Base-by-base conservation (phyloP, 2,888 invertebrate genomes). In the Prenolepis imparis region DNA sequence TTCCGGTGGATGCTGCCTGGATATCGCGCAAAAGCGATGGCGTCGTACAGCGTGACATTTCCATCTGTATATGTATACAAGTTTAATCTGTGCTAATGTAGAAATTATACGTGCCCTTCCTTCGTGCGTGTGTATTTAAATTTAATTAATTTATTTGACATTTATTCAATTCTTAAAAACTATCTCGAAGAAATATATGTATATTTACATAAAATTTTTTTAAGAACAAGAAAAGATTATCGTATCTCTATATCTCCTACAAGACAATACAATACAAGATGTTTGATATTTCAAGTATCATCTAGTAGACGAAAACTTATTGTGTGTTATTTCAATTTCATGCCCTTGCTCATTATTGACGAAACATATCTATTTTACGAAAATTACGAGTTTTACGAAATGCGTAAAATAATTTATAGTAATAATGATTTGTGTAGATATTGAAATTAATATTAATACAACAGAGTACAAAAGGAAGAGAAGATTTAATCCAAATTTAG, bases 1-100 rank as follows among this genome's bases (percentile, higher is more conserved):
- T n/a, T n/a, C n/a, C n/a, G n/a, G n/a, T n/a, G 82, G 57, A 87
- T 89, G 86, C 75, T 84, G 68, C 74, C 91, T 90, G 91, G 89
- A 86, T 90, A 91, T 77, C 84, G 78, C 39, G 87, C 63, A 84
- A 88, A 88, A 86, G 83, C 83, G 36, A 32, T 9, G 61, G 67
- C 44, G 64, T 84, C 59, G 52, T 78, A 75, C 61, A 44, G 24
- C 28, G 28, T 52, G 39, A 48, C 36, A 70, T 39, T 21, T 39
- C 36, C 44, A 28, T 11, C 44, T 4, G 32, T 48, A 0, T 18
- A 4, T 44, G 15, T 24, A 24, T 11, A 28, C n/a, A 15, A 18
- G 3, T 41, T 21, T 8, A 8, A 28, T 24, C 36, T 39, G 8
- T 3, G 61, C 4, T 28, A 11, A 4, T 21, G 11, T 44, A 11